Base-by-base conservation (phyloP, 2,113 vertebrate species). In the Mellivora capensis region DNA sequence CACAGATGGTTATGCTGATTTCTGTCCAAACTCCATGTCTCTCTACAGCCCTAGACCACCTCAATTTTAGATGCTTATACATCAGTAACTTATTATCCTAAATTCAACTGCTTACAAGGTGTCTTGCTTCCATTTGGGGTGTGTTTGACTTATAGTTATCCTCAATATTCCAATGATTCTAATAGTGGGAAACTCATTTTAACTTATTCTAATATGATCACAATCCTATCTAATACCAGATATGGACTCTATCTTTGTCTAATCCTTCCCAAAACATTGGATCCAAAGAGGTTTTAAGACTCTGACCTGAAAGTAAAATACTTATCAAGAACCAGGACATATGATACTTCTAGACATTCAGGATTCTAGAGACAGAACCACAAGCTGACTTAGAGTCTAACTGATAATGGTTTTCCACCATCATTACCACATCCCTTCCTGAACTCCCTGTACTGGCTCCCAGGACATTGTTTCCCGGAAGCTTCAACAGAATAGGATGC, bases 41-140 rank as follows among this genome's bases (percentile, higher is more conserved):
- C 42, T 96, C 47, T 87, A 87, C 2, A 90, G 57, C 29, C 27
- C 34, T 52, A 44, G 44, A 81, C 34, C n/a, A 95, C 31, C 23
- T 92, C 25, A 27, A 71, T 47, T 87, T 97, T 39, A 95, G 20
- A 10, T 92, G 8, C 25, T 71, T 47, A 62, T 54, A 49, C 10
- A 87, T 59, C 42, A 87, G 27, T 9, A 94, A 47, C 0, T 37
- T 93, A 79, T 62, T 91, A 80, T 91, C 44, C 64, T 93, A 79
- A 97, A 91, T 87, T 81, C 85, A 85, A 34, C 42, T 81, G 29
- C 31, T 83, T 97, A 80, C 4, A 87, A 81, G 12, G 27, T 90
- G 80, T 80, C 15, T 82, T 85, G 9, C 79, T 95, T 89, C 52
- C 20, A 34, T 79, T 90, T 80, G 42, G 17, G 37, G 82, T 72